Base-by-base conservation (phyloP, 2,113 vertebrate genomes). In the Cervus canadensis region DNA sequence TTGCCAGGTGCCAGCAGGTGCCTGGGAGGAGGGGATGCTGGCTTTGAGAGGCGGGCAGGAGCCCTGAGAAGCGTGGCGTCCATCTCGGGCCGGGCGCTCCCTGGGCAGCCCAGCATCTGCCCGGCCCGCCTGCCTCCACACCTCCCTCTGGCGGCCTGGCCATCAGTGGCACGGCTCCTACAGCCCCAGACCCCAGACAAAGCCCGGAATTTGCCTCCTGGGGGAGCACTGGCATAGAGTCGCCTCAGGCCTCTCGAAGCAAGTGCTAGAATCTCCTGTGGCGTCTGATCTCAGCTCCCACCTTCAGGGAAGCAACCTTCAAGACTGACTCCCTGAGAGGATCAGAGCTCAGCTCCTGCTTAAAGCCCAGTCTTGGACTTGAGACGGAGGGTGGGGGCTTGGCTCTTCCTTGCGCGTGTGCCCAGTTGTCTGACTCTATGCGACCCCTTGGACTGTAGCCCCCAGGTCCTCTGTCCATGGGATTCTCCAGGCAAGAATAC, bases 71-170 rank as follows among this genome's bases (percentile, higher is more conserved):
- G 50, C 17, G 25, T 0, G 9, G 54, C 11, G 25, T 4, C 4
- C 0, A 0, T 12, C n/a, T n/a, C 19, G 0, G 25, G 64, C 12
- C 16, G 0, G 16, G 28, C 15, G 3, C 33, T 1, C 33, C 5
- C 2, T 30, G 17, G 33, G 1, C 4, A 7, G 2, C 2, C 23
- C n/a, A 3, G 2, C 10, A 2, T 8, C 48, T 43, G 25, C 7
- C 30, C 28, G 14, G 19, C 2, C 8, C 6, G 1, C 25, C 7
- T 14, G 45, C 64, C 67, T 17, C n/a, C 10, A 1, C 0, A 26
- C 4, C 13, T 36, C 40, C 5, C 0, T 17, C 40, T 33, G 3
- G 40, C 59, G 21, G 76, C 83, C 56, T 33, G 84, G 45, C 8
- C 1, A 12, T 7, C 93, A 45, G 50, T 15, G 1, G 28, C 45